Conservation (phyloP, 2,113 vertebrate species). For the Tauraco erythrolophus region DNA sequence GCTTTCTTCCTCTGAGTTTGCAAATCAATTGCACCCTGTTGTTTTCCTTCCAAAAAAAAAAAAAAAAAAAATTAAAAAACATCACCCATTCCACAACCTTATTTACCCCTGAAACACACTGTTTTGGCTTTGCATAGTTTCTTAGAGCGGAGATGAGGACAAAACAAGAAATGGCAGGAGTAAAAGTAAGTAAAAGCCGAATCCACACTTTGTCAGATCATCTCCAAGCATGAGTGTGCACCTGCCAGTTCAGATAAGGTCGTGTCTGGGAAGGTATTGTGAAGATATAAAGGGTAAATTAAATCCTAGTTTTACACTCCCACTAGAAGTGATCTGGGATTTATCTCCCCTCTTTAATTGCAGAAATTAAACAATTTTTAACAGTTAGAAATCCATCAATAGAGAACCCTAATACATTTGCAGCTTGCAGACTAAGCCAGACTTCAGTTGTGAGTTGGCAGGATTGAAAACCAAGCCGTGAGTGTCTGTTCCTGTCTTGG, state of each 20-base stretch:
- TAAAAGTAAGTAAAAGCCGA: not conserved
- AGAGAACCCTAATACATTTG: not conserved
- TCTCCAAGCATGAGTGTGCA: rapidly evolving
- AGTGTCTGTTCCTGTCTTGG: not conserved
- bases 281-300: not conserved
- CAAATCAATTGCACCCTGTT: conserved; percentile 76
- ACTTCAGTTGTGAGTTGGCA: not conserved
- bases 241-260: not conserved
- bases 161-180: rapidly evolving
- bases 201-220: not conserved
- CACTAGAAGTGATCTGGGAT: not conserved
- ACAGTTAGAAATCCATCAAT: not conserved
- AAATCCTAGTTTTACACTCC: not conserved
- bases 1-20: conserved; percentile 62
- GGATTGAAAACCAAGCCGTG: not conserved
- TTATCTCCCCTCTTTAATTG: not conserved
- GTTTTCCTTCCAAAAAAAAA: not conserved
- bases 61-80: not conserved
- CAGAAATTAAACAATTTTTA: not conserved
- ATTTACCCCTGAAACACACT: not conserved
- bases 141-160: not conserved
- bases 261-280: not conserved
- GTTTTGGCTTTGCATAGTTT: not conserved
- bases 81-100: not conserved
- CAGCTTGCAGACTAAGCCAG: not conserved